A percentile compares a stretch with the other conserved stretches of the same genome.
Conservation (phyloP, 2,797 vertebrate species). For the Poecilia gillii region DNA sequence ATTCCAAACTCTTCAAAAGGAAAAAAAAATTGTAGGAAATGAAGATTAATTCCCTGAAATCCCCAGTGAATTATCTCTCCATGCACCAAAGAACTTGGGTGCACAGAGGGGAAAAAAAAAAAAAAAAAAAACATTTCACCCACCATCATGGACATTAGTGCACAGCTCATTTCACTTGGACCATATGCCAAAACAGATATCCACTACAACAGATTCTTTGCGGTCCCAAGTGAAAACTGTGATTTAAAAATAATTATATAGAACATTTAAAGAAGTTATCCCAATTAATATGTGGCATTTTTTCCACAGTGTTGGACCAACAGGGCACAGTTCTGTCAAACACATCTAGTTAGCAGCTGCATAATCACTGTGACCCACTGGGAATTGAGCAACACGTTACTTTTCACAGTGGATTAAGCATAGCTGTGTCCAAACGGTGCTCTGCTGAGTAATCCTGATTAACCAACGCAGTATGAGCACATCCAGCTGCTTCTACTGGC, state of each 20-base stretch:
- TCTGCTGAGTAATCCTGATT: conserved; percentile 72
- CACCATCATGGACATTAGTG: conserved; percentile 27
- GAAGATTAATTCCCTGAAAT: conserved; percentile 63
- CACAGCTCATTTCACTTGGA: conserved; percentile 25
- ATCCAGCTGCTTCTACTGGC: conserved; percentile 52
- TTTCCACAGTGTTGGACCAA: conserved; percentile 11
- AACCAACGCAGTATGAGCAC: conserved; percentile 63
- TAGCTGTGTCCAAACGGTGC: conserved; percentile 54
- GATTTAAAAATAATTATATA: conserved; percentile 10
- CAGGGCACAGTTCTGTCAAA: conserved; percentile 14
- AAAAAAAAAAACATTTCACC: conserved; percentile 9
- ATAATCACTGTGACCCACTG: conserved; percentile 51
- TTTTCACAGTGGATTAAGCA: conserved; percentile 66
- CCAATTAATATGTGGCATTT: conserved; percentile 6
- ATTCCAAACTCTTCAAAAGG: conserved; percentile 55
- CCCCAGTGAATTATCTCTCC: conserved; percentile 52
- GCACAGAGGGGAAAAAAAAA: neutral
- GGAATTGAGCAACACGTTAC: conserved; percentile 60
- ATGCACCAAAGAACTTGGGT: conserved; percentile 28
- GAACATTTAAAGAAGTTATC: conserved; percentile 13
- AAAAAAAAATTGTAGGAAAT: conserved; percentile 61
- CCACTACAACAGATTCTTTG: conserved; percentile 7
- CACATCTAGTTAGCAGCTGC: conserved; percentile 38
- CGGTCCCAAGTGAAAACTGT: conserved; percentile 8
- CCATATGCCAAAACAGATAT: conserved; percentile 23